A percentile compares a stretch with the other conserved stretches of the same genome.
phyloP scores from a whole-genome alignment of 2,113 vertebrate genomes.

The Cynopterus brachyotis region DNA sequence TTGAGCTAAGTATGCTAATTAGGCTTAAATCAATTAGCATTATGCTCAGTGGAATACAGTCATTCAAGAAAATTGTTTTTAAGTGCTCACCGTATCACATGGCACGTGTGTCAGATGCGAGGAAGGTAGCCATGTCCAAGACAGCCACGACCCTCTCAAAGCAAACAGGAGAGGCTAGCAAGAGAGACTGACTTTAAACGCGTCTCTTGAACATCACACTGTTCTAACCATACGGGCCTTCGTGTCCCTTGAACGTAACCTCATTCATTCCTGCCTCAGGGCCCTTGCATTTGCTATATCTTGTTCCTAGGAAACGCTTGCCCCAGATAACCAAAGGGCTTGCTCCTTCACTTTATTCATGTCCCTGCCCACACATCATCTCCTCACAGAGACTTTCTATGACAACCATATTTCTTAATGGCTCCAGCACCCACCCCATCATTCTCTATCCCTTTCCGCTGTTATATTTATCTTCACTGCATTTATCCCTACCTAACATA shows the following conservation, averaged over 20 bases:
- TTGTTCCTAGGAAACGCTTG: background rate
- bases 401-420: background rate
- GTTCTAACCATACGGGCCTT: background rate
- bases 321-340: background rate
- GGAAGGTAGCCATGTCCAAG: background rate
- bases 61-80: constrained; percentile 24
- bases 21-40: constrained; percentile 12
- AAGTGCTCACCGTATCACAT: background rate
- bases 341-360: background rate
- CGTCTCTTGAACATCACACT: background rate
- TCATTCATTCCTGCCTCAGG: background rate
- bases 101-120: background rate
- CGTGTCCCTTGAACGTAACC: background rate
- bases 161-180: background rate
- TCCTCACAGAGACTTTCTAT: background rate
- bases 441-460: background rate
- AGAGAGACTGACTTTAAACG: background rate
- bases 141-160: background rate
- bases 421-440: too few relatives aligned
- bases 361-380: background rate
- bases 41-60: background rate
- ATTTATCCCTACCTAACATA: background rate
- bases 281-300: background rate
- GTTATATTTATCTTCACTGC: background rate
- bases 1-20: constrained; percentile 6